A percentile compares a stretch with the other conserved stretches of the same genome.
Evolutionary conservation across 2,113 vertebrate species (phyloP).

Genomic region (Gymnocephalus cernua): DNA sequence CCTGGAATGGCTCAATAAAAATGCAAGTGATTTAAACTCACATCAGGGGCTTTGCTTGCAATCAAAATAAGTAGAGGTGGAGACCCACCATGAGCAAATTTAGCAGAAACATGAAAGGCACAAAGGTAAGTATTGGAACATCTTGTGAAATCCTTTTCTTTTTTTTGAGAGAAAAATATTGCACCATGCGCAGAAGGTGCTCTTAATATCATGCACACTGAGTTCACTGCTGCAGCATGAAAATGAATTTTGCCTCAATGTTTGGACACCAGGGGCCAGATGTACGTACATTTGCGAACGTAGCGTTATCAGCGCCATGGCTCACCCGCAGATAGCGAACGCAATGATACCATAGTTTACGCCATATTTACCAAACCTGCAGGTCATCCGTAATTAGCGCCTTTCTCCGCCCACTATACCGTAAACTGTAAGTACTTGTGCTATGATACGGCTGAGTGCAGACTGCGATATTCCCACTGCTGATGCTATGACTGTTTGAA

Average conservation of each 20-base stretch:
- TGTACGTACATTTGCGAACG: too few relatives aligned
- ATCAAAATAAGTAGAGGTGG: neutral
- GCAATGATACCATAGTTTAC: too few relatives aligned
- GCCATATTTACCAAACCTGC: too few relatives aligned
- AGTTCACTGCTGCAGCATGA: slow-evolving; percentile 50
- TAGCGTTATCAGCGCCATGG: too few relatives aligned
- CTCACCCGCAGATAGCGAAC: too few relatives aligned
- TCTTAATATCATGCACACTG: slow-evolving; percentile 57
- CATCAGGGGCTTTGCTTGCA: neutral
- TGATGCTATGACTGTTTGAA: too few relatives aligned
- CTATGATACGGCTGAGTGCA: too few relatives aligned
- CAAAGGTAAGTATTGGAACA: slow-evolving; percentile 26
- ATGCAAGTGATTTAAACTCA: slow-evolving; percentile 8
- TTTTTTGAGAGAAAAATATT: slow-evolving; percentile 51
- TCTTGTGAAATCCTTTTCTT: slow-evolving; percentile 41
- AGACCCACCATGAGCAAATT: slow-evolving; percentile 28
- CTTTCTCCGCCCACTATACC: too few relatives aligned
- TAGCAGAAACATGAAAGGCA: slow-evolving; percentile 29
- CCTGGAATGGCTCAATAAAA: slow-evolving; percentile 25
- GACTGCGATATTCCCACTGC: too few relatives aligned
- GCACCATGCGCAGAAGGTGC: slow-evolving; percentile 13
- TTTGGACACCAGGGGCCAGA: slow-evolving; percentile 60
- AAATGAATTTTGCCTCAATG: slow-evolving; percentile 57
- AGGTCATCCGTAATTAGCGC: too few relatives aligned
- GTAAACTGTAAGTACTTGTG: too few relatives aligned